Percentiles rank a stretch among this genome's conserved stretches.
phyloP scores from a whole-genome alignment of 2,888 invertebrate species.

The Girardia tigrina region DNA sequence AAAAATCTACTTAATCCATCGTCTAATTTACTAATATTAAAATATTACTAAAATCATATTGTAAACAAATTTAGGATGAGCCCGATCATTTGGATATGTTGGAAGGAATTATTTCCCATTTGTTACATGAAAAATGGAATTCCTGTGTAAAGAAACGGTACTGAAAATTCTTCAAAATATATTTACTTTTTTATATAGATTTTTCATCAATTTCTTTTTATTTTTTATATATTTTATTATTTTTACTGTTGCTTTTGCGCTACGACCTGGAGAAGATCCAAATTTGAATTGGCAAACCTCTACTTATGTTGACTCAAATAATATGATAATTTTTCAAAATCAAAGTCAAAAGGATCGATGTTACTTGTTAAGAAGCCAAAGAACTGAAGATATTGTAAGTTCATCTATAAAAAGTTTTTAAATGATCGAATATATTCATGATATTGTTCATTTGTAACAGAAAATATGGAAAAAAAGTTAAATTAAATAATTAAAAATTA shows the following conservation, averaged over 20 bases:
- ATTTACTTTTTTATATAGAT: conserved; percentile 55
- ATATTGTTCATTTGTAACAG: too few species aligned
- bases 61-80: conserved; percentile 76
- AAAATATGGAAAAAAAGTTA: too few species aligned
- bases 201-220: conserved; percentile 76
- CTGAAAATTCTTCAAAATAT: neutral
- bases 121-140: conserved; percentile 91
- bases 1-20: too few species aligned
- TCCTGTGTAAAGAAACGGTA: conserved; percentile 72
- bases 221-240: conserved; percentile 78
- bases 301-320: conserved; percentile 32
- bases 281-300: conserved; percentile 28
- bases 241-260: conserved; percentile 71
- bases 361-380: conserved; percentile 43
- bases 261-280: conserved; percentile 58
- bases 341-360: conserved; percentile 42
- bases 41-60: too few species aligned
- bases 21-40: too few species aligned
- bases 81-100: conserved; percentile 82
- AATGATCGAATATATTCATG: too few species aligned
- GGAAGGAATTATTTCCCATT: conserved; percentile 80
- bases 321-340: conserved; percentile 28
- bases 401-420: too few species aligned
- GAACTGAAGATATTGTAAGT: conserved; percentile 43
- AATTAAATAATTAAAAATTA: too few species aligned